Conservation (phyloP, 2,888 invertebrate species). For the Lasioglossum morio region DNA sequence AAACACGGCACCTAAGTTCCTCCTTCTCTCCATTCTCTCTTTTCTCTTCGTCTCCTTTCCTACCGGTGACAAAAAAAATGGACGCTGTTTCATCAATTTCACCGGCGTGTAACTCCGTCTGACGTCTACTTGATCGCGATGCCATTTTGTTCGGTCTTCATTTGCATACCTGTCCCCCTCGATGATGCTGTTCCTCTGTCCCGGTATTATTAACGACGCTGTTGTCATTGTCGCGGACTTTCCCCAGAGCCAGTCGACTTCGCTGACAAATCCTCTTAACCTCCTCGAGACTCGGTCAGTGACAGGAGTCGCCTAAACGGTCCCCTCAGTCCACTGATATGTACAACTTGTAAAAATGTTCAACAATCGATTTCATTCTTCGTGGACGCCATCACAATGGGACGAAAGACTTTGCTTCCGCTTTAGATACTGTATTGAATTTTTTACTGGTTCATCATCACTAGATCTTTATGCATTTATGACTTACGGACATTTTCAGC, state of each 20-base stretch:
- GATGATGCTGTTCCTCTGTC: not conserved
- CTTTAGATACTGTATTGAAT: too few species aligned
- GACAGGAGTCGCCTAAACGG: too few species aligned
- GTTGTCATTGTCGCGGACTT: not conserved
- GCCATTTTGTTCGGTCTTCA: constrained; percentile 32
- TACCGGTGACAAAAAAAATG: not conserved
- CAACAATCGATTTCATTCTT: too few species aligned
- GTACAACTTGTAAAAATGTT: too few species aligned
- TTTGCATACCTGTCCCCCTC: constrained; percentile 21
- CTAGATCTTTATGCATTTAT: too few species aligned
- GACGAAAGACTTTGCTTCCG: too few species aligned
- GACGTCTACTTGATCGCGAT: constrained; percentile 17
- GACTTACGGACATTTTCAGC: too few species aligned
- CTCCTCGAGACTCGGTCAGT: not conserved
- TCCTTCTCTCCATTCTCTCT: too few species aligned
- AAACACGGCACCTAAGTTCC: not conserved
- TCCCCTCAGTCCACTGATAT: too few species aligned
- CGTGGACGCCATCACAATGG: too few species aligned
- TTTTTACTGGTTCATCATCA: too few species aligned
- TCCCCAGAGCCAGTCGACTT: not conserved
- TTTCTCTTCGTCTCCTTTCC: not conserved
- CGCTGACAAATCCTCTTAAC: constrained; percentile 5
- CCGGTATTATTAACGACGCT: constrained; percentile 7
- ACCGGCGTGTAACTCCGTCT: not conserved
- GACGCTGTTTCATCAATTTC: not conserved